A percentile compares a stretch with the other conserved stretches of the same genome.
Evolutionary conservation across 2,888 invertebrate species (phyloP).

Genomic region (Sarcophaga caerulescens): DNA sequence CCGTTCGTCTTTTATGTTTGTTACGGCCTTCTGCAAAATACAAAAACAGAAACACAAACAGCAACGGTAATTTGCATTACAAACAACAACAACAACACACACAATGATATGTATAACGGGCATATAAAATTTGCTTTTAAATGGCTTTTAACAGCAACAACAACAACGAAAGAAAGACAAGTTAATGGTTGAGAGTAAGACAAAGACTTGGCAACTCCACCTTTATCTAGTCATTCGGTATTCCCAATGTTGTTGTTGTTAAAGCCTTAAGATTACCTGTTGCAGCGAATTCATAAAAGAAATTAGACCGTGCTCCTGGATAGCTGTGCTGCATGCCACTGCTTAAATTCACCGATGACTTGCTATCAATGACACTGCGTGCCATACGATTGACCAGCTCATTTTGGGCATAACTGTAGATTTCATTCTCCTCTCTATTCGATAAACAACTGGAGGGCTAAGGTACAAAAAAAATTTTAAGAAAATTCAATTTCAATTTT

Average conservation of each 20-base stretch:
- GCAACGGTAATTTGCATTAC: slow-evolving; percentile 52
- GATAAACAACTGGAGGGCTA: slow-evolving; percentile 95
- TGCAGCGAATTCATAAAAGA: slow-evolving; percentile 81
- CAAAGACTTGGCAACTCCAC: background rate
- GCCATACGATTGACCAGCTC: slow-evolving; percentile 91
- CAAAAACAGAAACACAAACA: slow-evolving; percentile 1
- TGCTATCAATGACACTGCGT: slow-evolving; percentile 81
- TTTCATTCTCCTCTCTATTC: slow-evolving; percentile 95
- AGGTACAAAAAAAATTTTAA: slow-evolving; percentile 57
- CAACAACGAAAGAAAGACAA: background rate
- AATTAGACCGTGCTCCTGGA: slow-evolving; percentile 79
- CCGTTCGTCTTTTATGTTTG: slow-evolving; percentile 80
- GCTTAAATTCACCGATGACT: slow-evolving; percentile 84
- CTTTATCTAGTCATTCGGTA: background rate
- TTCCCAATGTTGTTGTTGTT: background rate
- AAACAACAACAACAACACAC: slow-evolving; percentile 61
- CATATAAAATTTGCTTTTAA: slow-evolving; percentile 32
- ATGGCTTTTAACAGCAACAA: slow-evolving; percentile 16
- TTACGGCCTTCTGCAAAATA: slow-evolving; percentile 78
- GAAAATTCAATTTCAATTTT: background rate
- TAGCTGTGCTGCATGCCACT: slow-evolving; percentile 81
- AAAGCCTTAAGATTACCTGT: slow-evolving; percentile 75
- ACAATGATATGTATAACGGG: slow-evolving; percentile 17
- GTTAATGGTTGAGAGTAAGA: background rate
- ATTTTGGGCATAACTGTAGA: slow-evolving; percentile 93